Percentiles rank a stretch among this genome's conserved stretches.
Evolutionary conservation across 2,113 vertebrate species (phyloP).

Genomic region (Columba livia): DNA sequence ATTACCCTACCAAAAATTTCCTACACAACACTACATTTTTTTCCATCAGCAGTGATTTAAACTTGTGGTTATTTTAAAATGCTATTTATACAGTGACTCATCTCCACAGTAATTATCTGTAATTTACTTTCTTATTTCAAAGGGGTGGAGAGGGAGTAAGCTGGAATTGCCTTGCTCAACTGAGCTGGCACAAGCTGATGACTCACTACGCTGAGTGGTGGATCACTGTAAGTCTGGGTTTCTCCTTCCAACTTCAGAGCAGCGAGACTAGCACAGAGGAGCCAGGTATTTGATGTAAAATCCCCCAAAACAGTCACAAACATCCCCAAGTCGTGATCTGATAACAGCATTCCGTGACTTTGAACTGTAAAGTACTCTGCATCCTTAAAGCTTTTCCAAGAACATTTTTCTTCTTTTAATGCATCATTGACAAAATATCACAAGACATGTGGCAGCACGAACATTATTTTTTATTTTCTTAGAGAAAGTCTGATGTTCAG

Average conservation of each 20-base stretch:
- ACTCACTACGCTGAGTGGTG: background rate
- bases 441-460: background rate
- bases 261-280: rapidly evolving
- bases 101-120: background rate
- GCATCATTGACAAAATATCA: background rate
- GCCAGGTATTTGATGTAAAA: background rate
- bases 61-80: slow-evolving; percentile 2
- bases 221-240: background rate
- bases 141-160: background rate
- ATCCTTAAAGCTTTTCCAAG: background rate
- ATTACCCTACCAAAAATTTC: background rate
- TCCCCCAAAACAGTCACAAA: rapidly evolving
- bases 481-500: background rate
- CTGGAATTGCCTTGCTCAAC: background rate
- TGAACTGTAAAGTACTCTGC: background rate
- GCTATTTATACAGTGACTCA: slow-evolving; percentile 7
- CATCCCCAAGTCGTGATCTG: background rate
- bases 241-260: background rate
- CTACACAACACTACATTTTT: background rate
- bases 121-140: slow-evolving; percentile 1
- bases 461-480: background rate
- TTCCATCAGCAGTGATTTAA: background rate
- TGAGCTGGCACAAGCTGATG: background rate
- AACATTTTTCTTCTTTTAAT: background rate
- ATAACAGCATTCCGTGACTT: background rate